Evolutionary conservation across 2,797 vertebrate genomes (phyloP), one percentile per base, ranked within the genome.

Genomic region (Acanthurus lineatus): DNA sequence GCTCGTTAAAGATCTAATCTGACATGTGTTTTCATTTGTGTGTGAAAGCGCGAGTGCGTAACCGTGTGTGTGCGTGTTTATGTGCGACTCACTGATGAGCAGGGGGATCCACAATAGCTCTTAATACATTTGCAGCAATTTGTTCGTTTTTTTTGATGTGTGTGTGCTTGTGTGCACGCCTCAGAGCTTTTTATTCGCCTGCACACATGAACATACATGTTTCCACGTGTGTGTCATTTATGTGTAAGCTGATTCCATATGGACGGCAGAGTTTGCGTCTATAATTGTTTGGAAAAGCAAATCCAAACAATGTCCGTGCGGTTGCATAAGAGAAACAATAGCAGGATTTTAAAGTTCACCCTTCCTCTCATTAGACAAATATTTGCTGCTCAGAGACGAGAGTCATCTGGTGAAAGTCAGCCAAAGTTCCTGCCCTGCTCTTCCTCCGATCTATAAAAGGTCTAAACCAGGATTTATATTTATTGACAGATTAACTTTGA

Each of bases 1-100:
- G 88, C 88, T 85, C 47, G 69, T 92, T 92, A 92, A 82, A 82
- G 83, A 77, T 88, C 86, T 89, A 86, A 92, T 89, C 90, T 80
- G 91, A 88, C 89, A 89, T 82, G 72, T 88, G 89, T 88, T 89
- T 88, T 88, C 79, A 75, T 83, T 90, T 74, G 70, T 62, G 62
- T 70, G 64, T 64, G 65, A 60, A 20, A 73, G 60, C 38, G 44
- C 69, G 25, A 25, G 42, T 14, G 47, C 56, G 65, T n/a, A 22
- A 22, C 49, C 70, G 20, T 11, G 45, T 52, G 61, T 12, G 22
- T 9, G 28, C 25, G 28, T 9, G 54, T 35, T 48, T 73, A 8
- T 52, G 44, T 48, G 54, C 4, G 9, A 40, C 40, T 75, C 32
- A 5, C 47, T 57, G 69, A 70, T 71, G 66, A 81, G 20, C 32